Evolutionary conservation across 2,113 vertebrate species (phyloP), one percentile per base, ranked within the genome.

Genomic region (Bufo gargarizans): DNA sequence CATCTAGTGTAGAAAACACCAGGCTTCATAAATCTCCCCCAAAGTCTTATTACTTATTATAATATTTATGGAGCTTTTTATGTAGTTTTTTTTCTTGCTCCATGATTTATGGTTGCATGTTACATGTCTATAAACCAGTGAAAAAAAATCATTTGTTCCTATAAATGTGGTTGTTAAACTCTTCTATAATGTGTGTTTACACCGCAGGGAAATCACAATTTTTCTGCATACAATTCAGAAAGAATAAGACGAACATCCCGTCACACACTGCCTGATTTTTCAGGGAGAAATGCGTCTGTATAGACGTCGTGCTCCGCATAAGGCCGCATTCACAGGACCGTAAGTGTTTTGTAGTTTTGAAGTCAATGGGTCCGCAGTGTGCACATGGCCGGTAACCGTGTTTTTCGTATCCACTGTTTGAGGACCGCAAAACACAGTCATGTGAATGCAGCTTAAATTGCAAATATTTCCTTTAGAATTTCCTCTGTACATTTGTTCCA

Each of bases 91-190:
- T 79, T 22, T 43, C 4, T 1, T 58, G 61, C 1, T 3, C 14
- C 61, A 19, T 61, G 78, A 81, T 81, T 81, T 81, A 61, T 8
- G 33, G 12, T 45, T 81, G 55, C 55, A 61, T 81, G 78, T 81
- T 81, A 0, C 78, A 81, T 19, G 61, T 33, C 59, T 81, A 33
- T 59, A 22, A 59, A 45, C 13, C 19, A 22, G 3, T 55, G 22
- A 17, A 81, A 6, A 43, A 58, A 6, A 7, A 58, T 14, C 55
- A 53, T 79, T 79, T 79, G 53, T 58, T n/a, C 14, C 20, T 22
- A 16, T 13, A 58, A 12, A 56, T 58, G 12, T 79, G 22, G 55
- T 22, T 8, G 16, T 7, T 79, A 33, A 47, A 58, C 50, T 79
- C 12, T 55, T 56, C 50, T 55, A 7, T n/a, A 77, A n/a, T 33